Evolutionary conservation across 1,140 invertebrate genomes (phyloP), one percentile per base, ranked within the genome.

Genomic region (Leptestheria dahalacensis): DNA sequence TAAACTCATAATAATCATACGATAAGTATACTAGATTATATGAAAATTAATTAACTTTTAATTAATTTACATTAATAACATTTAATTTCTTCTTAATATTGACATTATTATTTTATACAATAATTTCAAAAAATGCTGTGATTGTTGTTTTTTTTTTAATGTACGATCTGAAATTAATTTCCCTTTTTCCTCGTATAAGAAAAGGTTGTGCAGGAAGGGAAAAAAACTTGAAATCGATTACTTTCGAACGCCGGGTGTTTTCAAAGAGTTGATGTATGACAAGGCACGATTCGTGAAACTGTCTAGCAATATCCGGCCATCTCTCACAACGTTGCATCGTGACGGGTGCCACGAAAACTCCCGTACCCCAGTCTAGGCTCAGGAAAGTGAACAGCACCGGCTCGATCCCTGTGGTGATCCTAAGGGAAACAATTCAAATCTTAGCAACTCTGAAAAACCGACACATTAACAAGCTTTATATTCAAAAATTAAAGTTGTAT

Each of bases 351-450:
- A 55, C 12, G n/a, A 28, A 55, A 18, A 55, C 53, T 2, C 53
- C 53, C 21, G 53, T 55, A 12, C 53, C 53, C 26, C 26, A 55
- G 33, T 55, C 53, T 28, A 55, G 23, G 10, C 20, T 29, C 26
- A 55, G 53, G 26, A 29, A 55, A 55, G 26, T 55, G 53, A 55
- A 29, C 53, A 55, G 15, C 15, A 28, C 33, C 0, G 53, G 53
- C 11, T 33, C 20, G 10, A n/a, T 11, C 28, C 53, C 53, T n/a
- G 53, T 20, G 9, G 23, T 55, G 28, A 55, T 55, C 12, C 53
- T 55, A 23, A 52, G n/a, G n/a, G n/a, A n/a, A n/a, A n/a, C n/a
- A n/a, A n/a, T n/a, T n/a, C n/a, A n/a, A n/a, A n/a, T n/a, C n/a
- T n/a, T n/a, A n/a, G n/a, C n/a, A n/a, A n/a, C n/a, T n/a, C n/a